Evolutionary conservation across 2,888 invertebrate species (phyloP), one percentile per base, ranked within the genome.

Genomic region (Hesperia comma): DNA sequence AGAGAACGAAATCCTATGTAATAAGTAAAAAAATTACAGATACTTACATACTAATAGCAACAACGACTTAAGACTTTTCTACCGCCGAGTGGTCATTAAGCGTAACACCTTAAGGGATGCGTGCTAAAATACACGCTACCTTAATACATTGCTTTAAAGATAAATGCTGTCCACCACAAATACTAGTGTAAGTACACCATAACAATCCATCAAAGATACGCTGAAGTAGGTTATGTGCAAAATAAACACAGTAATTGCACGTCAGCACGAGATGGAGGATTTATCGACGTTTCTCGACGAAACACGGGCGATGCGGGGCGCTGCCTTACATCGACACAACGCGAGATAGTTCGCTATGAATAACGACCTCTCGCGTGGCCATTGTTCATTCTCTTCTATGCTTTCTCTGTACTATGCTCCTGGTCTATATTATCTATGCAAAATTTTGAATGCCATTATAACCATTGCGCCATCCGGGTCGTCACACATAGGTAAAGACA

Each of bases 221-320:
- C 49, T 26, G 40, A 63, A 63, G 63, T 63, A 33, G 63, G 63
- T 14, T 63, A 57, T 37, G 56, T 63, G 37, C 56, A 63, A 51
- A 49, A 57, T 63, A 57, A 63, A 63, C 56, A 63, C 56, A 14
- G 15, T 63, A 63, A 57, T 63, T 57, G 63, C 46, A 21, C 63
- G 56, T 63, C 63, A 57, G 40, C 63, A 63, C 63, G 63, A 40
- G 63, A 46, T 15, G 46, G 33, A 19, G 49, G 19, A 63, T 63
- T 63, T 63, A 63, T 63, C 26, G 56, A 49, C 56, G 17, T 56
- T 63, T 63, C 63, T 12, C 63, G 49, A 63, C 56, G 63, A 57
- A 56, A 63, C 57, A 63, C 56, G 56, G 49, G 49, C 49, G 56
- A 57, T 63, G 57, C 49, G 57, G 37, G 63, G 49, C 56, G 37